phyloP scores from a whole-genome alignment of 1,140 invertebrate species.

The Lysiphlebus fabarum region DNA sequence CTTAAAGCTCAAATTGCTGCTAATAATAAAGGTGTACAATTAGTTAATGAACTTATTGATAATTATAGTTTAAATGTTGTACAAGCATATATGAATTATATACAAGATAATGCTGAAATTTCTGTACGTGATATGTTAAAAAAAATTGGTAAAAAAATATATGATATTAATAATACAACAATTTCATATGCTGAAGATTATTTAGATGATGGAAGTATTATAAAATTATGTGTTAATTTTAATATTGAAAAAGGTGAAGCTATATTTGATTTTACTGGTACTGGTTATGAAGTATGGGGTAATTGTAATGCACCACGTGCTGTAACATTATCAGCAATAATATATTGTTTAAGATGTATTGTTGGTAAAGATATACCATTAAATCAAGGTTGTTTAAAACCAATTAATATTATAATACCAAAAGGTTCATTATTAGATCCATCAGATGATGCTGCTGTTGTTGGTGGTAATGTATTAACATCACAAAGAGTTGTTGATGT shows the following conservation, averaged over 20 bases:
- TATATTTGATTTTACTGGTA: conserved; percentile 86
- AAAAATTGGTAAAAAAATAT: conserved; percentile 59
- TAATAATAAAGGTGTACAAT: conserved; percentile 89
- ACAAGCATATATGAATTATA: conserved; percentile 95
- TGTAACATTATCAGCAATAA: conserved; percentile 93
- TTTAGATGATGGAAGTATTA: conserved; percentile 94
- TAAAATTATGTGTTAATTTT: conserved; percentile 76
- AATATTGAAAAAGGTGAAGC: conserved; percentile 78
- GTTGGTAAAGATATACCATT: conserved; percentile 95
- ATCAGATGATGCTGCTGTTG: conserved; percentile 90
- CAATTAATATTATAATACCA: conserved; percentile 83
- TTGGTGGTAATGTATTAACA: conserved; percentile 97
- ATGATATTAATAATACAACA: conserved; percentile 57
- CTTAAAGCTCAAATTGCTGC: conserved; percentile 96
- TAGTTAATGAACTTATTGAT: conserved; percentile 88
- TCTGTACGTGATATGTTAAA: conserved; percentile 91
- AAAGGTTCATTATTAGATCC: conserved; percentile 84
- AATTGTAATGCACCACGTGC: conserved; percentile 96
- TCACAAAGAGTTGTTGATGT: conserved; percentile 98
- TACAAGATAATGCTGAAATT: conserved; percentile 91
- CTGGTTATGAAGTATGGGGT: conserved; percentile 88
- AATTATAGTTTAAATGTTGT: conserved; percentile 89
- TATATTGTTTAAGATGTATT: conserved; percentile 98
- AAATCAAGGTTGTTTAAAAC: conserved; percentile 93
- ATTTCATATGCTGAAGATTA: conserved; percentile 74